phyloP scores from a whole-genome alignment of 2,113 vertebrate species.

The Muntiacus muntjak region DNA sequence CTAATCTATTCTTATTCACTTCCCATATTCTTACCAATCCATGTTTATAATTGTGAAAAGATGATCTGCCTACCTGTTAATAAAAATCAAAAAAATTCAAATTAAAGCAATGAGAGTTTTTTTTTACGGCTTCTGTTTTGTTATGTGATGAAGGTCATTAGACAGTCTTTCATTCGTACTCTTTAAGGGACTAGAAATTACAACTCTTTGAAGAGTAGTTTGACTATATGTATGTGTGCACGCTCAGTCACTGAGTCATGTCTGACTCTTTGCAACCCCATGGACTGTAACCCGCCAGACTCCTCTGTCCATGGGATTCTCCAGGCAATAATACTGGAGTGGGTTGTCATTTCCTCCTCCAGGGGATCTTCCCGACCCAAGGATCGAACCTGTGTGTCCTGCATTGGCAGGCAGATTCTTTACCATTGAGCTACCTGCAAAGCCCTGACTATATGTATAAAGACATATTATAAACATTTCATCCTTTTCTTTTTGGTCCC shows the following conservation, averaged over 20 bases:
- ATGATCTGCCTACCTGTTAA: background rate
- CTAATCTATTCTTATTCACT: background rate
- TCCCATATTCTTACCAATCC: background rate
- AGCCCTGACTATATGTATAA: background rate
- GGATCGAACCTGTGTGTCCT: background rate
- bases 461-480: background rate
- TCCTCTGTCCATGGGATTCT: background rate
- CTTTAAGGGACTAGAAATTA: background rate
- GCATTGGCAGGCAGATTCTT: background rate
- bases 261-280: background rate
- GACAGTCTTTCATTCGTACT: background rate
- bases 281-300: background rate
- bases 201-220: background rate
- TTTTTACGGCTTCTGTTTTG: background rate
- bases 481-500: background rate
- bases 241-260: background rate
- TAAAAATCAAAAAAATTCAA: background rate
- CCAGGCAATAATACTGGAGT: background rate
- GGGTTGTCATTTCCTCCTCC: background rate
- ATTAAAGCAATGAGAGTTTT: background rate
- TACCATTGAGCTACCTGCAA: background rate
- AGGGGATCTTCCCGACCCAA: background rate
- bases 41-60: constrained; percentile 22
- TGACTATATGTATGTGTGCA: background rate
- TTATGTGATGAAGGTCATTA: background rate